Base-by-base conservation (phyloP, 2,113 vertebrate genomes). In the Ondatra zibethicus region DNA sequence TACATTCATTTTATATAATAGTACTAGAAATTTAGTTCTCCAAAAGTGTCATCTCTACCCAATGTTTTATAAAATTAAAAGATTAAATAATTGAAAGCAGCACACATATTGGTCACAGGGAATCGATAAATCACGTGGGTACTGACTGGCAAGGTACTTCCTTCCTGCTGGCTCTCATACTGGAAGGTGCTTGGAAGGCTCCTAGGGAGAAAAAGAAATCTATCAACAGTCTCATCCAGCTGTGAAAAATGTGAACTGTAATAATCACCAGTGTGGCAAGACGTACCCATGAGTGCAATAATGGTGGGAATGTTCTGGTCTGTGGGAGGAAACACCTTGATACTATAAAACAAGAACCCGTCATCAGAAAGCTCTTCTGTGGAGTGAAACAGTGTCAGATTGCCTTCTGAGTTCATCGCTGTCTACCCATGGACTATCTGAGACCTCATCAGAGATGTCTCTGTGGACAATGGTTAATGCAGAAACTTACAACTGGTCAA, bases 31-130 rank as follows among this genome's bases (percentile, higher is more conserved):
- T n/a, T 81, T 13, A 77, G 25, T 66, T 94, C 52, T 96, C 70
- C 92, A 78, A 63, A 94, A 23, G 84, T 81, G 86, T 92, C 86
- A 84, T 76, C n/a, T 50, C 39, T 93, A 50, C 29, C n/a, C 66
- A 78, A 19, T 75, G 81, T 82, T 80, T 75, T 92, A 91, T 77
- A 87, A 95, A 97, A 76, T 85, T 92, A 93, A 77, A 68, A 90
- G 65, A 92, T 85, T 68, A 55, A 72, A 31, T 65, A 42, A 65
- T 65, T 45, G 58, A 45, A 85, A 45, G 45, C 81, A 85, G 4
- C 27, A 42, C 25, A 85, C 6, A 27, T 2, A 16, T 61, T 82
- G 52, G 36, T 82, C 52, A 61, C 36, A 82, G 21, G 36, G 14
- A 58, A 85, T 65, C 58, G 58, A 31, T 85, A 85, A 85, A 85